A percentile compares a stretch with the other conserved stretches of the same genome.
phyloP scores from a whole-genome alignment of 2,113 vertebrate genomes.

The Calyptomena viridis region DNA sequence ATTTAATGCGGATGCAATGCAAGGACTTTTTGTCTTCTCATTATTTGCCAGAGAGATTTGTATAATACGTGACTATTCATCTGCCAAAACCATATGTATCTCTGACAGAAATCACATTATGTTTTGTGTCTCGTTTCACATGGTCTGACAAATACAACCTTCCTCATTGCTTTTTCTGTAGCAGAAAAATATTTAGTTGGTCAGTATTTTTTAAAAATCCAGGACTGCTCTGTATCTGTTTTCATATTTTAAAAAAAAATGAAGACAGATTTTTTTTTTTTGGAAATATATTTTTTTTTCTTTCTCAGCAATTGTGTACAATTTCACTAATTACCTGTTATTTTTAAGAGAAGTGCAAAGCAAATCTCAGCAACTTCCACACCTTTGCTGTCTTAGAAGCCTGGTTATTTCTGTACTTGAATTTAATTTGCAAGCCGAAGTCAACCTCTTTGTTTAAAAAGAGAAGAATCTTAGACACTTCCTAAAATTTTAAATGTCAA shows the following conservation, averaged over 20 bases:
- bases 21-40: background rate
- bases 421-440: background rate
- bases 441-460: background rate
- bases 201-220: background rate
- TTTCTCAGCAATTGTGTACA: background rate
- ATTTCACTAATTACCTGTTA: background rate
- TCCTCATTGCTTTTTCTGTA: background rate
- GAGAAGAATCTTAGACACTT: background rate
- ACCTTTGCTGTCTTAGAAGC: background rate
- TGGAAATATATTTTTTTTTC: background rate
- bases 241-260: background rate
- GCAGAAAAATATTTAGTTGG: background rate
- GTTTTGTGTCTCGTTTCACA: background rate
- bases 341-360: background rate
- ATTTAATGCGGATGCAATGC: background rate
- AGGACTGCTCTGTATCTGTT: background rate
- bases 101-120: background rate
- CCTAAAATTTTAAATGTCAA: background rate
- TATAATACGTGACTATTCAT: background rate
- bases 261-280: background rate
- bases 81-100: background rate
- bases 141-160: background rate
- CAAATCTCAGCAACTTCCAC: background rate
- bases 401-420: background rate
- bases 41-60: conserved; percentile 33